These are phyloP conservation scores for Lucilia cuprina DNA, from an alignment of 1,140 invertebrate species.

Conservation along the genomic window DNA sequence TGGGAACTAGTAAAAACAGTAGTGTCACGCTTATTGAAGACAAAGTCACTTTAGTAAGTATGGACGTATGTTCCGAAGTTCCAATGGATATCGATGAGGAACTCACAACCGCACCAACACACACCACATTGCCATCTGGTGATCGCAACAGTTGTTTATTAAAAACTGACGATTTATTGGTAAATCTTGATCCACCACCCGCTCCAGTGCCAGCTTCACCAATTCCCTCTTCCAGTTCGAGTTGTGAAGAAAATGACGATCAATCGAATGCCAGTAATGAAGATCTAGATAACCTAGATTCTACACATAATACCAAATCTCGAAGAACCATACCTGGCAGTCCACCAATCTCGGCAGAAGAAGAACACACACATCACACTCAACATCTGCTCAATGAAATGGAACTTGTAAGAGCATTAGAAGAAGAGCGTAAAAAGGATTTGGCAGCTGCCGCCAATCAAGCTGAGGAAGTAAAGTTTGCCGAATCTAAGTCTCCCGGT, in stretches of 20 bases:
- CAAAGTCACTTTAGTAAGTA: conserved; percentile 20
- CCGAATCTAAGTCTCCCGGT: conserved; percentile 51
- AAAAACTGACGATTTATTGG: conserved; percentile 35
- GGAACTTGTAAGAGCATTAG: conserved; percentile 51
- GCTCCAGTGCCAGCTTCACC: conserved; percentile 56
- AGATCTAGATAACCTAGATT: conserved; percentile 39
- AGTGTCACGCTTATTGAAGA: background rate
- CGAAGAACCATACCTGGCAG: conserved; percentile 40
- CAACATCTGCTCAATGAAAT: conserved; percentile 58
- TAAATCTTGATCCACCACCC: conserved; percentile 54
- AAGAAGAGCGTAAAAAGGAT: conserved; percentile 57
- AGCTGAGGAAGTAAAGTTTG: conserved; percentile 54
- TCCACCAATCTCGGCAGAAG: conserved; percentile 42
- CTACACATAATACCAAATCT: conserved; percentile 46
- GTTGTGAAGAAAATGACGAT: conserved; percentile 15
- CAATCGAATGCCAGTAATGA: conserved; percentile 40
- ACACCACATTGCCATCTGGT: conserved; percentile 45
- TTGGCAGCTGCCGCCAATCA: conserved; percentile 50
- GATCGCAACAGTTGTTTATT: background rate
- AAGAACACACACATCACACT: conserved; percentile 57
- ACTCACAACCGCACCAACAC: conserved; percentile 54
- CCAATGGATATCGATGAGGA: conserved; percentile 61
- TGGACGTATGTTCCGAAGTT: conserved; percentile 49
- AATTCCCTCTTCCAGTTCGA: conserved; percentile 41
- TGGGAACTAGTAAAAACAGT: background rate